Percentiles rank a stretch among this genome's conserved stretches.
Conservation (phyloP, 2,888 invertebrate species). For the Itoplectis maculator region DNA sequence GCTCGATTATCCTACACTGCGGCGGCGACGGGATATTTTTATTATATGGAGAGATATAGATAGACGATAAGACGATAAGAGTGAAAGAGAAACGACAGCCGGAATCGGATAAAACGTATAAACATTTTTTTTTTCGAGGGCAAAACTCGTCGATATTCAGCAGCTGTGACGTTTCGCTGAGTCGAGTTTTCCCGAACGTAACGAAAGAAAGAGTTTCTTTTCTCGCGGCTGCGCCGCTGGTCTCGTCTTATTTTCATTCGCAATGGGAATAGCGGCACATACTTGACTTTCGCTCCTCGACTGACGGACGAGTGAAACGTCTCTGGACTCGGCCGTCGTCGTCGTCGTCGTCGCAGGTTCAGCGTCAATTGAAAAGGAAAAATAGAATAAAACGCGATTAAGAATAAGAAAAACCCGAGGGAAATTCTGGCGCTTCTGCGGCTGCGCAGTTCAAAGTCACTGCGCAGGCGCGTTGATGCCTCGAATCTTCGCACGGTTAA, state of each 20-base stretch:
- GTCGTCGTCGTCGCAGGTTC: constrained; percentile 27
- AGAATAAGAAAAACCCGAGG: constrained; percentile 32
- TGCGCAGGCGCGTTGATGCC: constrained; percentile 26
- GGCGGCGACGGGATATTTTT: no score
- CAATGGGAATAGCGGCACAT: constrained; percentile 41
- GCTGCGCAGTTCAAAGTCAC: background rate
- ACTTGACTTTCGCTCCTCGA: constrained; percentile 64
- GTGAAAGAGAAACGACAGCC: constrained; percentile 4
- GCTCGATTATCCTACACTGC: no score
- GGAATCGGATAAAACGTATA: constrained; percentile 20
- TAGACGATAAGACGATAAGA: background rate
- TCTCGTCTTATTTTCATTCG: constrained; percentile 30
- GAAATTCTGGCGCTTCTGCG: constrained; percentile 48
- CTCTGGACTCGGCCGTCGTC: constrained; percentile 28
- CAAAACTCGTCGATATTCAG: constrained; percentile 11
- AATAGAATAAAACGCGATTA: background rate
- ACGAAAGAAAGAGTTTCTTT: constrained; percentile 50
- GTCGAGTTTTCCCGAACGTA: constrained; percentile 27
- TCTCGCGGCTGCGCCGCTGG: constrained; percentile 2
- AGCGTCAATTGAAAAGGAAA: constrained; percentile 40
- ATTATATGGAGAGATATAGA: no score
- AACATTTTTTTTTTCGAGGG: constrained; percentile 22
- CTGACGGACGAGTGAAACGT: constrained; percentile 64
- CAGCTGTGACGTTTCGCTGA: constrained; percentile 2
- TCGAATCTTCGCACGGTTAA: constrained; percentile 59